These are phyloP conservation scores for Nannoperca obscura DNA, from an alignment of 2,797 vertebrate genomes.

Conservation along the genomic window DNA sequence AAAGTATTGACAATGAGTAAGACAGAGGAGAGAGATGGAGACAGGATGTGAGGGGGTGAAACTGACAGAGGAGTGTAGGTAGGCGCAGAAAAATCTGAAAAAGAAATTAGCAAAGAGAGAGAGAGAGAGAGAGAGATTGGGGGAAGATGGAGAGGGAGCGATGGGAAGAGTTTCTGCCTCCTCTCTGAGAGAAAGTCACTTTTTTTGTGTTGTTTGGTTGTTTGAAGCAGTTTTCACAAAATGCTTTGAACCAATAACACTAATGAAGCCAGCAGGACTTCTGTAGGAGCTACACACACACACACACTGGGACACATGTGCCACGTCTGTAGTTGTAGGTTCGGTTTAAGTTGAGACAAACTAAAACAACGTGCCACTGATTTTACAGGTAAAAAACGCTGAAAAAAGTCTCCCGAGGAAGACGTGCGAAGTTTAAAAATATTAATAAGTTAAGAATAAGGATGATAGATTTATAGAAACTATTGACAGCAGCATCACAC, in stretches of 20 bases:
- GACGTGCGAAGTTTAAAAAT: background rate
- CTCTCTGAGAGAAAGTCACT: conserved; percentile 24
- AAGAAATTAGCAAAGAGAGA: conserved; percentile 45
- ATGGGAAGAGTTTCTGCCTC: background rate
- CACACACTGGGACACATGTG: background rate
- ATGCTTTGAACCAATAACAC: conserved; percentile 62
- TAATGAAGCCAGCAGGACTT: conserved; percentile 55
- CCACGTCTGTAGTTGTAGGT: background rate
- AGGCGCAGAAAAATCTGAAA: conserved; percentile 52
- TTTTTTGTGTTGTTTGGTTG: conserved; percentile 52
- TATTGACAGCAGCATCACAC: background rate
- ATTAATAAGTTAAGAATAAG: no score
- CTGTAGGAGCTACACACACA: conserved; percentile 20
- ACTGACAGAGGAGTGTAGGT: conserved; percentile 63
- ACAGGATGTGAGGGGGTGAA: conserved; percentile 65
- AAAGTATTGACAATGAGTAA: conserved; percentile 73
- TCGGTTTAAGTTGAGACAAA: background rate
- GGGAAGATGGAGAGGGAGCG: conserved; percentile 27
- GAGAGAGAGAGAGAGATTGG: conserved; percentile 18
- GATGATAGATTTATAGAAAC: background rate
- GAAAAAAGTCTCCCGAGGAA: background rate
- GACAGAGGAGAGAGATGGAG: conserved; percentile 58
- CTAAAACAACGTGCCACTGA: background rate
- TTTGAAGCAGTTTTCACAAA: conserved; percentile 61
- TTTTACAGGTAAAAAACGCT: background rate